Evolutionary conservation across 2,888 invertebrate genomes (phyloP).

Genomic region (Galerucella pusilla): DNA sequence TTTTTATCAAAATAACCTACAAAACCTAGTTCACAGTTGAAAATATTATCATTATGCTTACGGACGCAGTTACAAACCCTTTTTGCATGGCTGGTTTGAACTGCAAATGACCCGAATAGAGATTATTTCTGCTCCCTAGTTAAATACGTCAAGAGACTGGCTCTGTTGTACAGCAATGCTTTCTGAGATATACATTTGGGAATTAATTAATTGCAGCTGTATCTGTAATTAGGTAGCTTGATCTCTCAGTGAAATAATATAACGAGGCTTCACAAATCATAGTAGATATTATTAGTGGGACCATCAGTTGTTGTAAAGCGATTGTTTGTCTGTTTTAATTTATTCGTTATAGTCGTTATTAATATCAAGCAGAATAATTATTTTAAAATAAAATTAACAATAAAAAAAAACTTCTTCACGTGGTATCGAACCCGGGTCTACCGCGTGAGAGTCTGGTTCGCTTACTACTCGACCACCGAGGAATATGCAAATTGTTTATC

Average conservation of each 20-base stretch:
- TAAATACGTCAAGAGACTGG: background rate
- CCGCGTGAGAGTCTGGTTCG: no score
- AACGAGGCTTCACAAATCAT: background rate
- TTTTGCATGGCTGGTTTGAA: background rate
- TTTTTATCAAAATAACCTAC: no score
- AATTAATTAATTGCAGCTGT: background rate
- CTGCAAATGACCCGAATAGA: background rate
- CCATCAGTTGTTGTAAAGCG: background rate
- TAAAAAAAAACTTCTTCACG: no score
- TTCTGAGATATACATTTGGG: conserved; percentile 3
- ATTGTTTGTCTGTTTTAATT: background rate
- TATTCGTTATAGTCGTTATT: no score
- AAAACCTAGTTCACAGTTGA: no score
- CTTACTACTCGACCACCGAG: no score
- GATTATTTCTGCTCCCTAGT: background rate
- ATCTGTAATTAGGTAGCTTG: background rate
- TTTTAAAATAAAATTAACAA: no score
- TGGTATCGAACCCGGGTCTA: no score
- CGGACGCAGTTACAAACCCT: background rate
- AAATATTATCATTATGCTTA: background rate
- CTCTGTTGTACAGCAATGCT: background rate
- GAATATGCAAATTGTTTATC: no score
- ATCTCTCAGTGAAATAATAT: background rate
- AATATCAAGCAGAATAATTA: no score
- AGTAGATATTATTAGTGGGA: background rate